Conservation (phyloP, 2,888 invertebrate genomes). For the Oligia latruncula region DNA sequence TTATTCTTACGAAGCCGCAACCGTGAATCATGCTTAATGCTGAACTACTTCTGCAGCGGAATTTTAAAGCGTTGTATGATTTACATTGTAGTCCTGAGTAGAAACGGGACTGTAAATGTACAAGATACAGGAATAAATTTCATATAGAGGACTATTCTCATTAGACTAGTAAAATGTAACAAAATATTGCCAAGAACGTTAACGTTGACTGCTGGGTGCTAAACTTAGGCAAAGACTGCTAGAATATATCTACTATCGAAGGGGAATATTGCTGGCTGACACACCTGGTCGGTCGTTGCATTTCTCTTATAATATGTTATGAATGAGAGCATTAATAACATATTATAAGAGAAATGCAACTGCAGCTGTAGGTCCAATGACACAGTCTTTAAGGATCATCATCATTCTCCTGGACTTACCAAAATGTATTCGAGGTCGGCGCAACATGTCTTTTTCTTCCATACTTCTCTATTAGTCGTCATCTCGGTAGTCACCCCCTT, state of each 20-base stretch:
- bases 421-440: no score
- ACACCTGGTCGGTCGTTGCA: no score
- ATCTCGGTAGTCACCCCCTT: no score
- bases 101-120: not conserved
- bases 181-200: no score
- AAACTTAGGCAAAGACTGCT: not conserved
- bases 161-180: not conserved
- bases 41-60: slow-evolving; percentile 37
- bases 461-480: no score
- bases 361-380: not conserved
- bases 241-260: not conserved
- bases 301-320: no score
- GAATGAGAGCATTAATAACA: no score
- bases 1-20: slow-evolving; percentile 56
- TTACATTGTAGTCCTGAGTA: slow-evolving; percentile 20
- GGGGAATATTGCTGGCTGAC: not conserved
- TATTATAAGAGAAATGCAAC: no score
- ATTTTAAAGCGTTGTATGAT: slow-evolving; percentile 33
- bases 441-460: no score
- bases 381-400: not conserved
- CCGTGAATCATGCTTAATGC: slow-evolving; percentile 52
- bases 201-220: not conserved
- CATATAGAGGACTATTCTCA: not conserved
- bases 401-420: no score
- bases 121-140: not conserved